These are phyloP conservation scores for Macquaria ambigua DNA, from an alignment of 2,113 vertebrate species.

Conservation along the genomic window DNA sequence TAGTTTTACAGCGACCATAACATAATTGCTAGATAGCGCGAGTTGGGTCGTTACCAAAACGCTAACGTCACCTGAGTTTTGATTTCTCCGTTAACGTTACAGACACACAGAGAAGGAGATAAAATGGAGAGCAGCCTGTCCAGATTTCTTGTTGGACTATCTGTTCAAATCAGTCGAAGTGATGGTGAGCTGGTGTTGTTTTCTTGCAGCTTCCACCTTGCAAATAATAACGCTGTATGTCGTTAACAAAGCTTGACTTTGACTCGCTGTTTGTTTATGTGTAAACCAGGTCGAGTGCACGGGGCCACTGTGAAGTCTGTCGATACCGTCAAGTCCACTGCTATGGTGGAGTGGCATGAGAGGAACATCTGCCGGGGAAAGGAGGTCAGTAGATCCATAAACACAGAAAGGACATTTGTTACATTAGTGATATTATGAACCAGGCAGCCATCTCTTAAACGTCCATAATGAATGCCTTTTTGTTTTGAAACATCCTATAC, in stretches of 20 bases:
- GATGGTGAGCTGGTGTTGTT: conserved; percentile 70
- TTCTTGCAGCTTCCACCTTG: neutral
- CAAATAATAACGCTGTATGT: neutral
- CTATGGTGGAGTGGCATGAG: conserved; percentile 82
- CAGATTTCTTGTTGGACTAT: conserved; percentile 66
- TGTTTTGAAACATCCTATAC: neutral
- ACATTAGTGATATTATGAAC: neutral
- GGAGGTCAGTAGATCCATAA: conserved; percentile 71
- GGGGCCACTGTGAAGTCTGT: conserved; percentile 73
- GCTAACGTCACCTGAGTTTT: neutral
- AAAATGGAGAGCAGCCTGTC: conserved; percentile 68
- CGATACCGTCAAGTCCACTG: conserved; percentile 57
- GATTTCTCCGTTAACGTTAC: neutral
- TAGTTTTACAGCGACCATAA: neutral
- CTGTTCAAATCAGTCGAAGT: conserved; percentile 79
- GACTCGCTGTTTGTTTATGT: conserved; percentile 1
- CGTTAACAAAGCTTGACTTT: neutral
- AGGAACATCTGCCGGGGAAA: conserved; percentile 71
- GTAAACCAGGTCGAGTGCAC: conserved; percentile 80
- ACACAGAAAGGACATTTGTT: neutral
- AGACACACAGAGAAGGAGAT: neutral
- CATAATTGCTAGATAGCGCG: neutral
- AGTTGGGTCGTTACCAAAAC: neutral
- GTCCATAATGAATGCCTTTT: neutral
- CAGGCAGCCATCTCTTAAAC: neutral